Conservation (phyloP, 2,113 vertebrate genomes). For the Psilopogon haemacephalus region DNA sequence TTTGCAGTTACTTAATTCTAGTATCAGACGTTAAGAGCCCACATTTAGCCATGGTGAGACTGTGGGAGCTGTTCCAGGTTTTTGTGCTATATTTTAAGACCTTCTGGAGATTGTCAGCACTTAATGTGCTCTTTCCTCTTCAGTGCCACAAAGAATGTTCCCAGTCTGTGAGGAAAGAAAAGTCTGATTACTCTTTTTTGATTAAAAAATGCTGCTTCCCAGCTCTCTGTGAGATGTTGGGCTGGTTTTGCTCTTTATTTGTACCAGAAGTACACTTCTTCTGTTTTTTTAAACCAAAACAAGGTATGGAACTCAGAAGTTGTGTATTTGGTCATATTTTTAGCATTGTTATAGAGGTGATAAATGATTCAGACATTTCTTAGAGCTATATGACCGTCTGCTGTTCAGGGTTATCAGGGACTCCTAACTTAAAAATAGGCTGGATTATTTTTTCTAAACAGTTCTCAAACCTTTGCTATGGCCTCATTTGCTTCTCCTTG, state of each 20-base stretch:
- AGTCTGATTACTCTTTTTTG: neutral
- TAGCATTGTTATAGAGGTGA: neutral
- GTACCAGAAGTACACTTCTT: neutral
- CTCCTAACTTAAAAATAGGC: neutral
- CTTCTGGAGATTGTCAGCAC: slow-evolving; percentile 4
- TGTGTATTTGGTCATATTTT: neutral
- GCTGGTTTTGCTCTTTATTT: neutral
- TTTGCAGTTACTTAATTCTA: slow-evolving; percentile 56
- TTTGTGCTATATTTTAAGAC: slow-evolving; percentile 18
- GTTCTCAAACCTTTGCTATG: neutral
- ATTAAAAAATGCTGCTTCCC: neutral
- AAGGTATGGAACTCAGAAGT: neutral
- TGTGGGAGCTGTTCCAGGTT: slow-evolving; percentile 10
- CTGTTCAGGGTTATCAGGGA: neutral
- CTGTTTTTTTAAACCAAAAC: neutral
- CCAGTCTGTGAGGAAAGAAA: neutral
- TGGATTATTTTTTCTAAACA: neutral
- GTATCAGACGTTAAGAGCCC: slow-evolving; percentile 20
- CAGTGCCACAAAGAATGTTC: neutral
- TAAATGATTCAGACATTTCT: neutral
- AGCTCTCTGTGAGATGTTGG: neutral
- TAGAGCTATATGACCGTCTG: neutral
- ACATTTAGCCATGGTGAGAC: slow-evolving; percentile 39
- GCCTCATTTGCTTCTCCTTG: neutral
- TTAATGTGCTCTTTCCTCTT: slow-evolving; percentile 46